phyloP scores from a whole-genome alignment of 2,888 invertebrate species.

The Heterodera filipjevi region DNA sequence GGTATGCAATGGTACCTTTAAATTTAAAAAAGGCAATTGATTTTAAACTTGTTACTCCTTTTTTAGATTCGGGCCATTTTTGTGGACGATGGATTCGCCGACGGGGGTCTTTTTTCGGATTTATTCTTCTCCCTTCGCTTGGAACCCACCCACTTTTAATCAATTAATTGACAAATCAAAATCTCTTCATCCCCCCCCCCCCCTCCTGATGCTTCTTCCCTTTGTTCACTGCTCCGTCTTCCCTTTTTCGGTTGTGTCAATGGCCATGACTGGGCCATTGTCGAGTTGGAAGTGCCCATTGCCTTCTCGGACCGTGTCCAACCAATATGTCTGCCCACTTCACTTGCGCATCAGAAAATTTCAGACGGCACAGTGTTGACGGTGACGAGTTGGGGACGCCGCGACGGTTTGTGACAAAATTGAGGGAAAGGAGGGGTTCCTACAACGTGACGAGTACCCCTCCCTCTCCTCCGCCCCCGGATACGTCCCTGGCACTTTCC shows the following conservation, averaged over 20 bases:
- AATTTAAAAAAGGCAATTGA: too few species aligned
- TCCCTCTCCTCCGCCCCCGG: too few species aligned
- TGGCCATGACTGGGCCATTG: constrained; percentile 63
- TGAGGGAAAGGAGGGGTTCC: neutral
- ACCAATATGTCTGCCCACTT: constrained; percentile 59
- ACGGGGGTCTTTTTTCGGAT: constrained; percentile 14
- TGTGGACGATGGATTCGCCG: constrained; percentile 55
- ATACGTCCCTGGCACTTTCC: too few species aligned
- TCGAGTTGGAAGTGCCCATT: constrained; percentile 56
- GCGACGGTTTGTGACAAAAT: constrained; percentile 43
- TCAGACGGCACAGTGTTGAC: constrained; percentile 42
- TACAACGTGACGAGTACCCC: too few species aligned
- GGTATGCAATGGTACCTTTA: too few species aligned
- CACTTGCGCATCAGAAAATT: constrained; percentile 31
- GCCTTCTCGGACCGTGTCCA: constrained; percentile 47
- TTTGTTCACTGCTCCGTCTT: neutral
- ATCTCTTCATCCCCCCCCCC: too few species aligned
- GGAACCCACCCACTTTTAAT: too few species aligned
- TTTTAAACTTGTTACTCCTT: too few species aligned
- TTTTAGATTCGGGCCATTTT: constrained; percentile 53
- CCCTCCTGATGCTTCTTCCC: neutral
- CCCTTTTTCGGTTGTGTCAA: constrained; percentile 41
- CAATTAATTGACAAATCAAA: too few species aligned
- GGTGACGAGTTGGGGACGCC: constrained; percentile 59
- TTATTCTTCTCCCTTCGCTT: neutral